These are phyloP conservation scores for Cryptops parisi DNA, from an alignment of 2,888 invertebrate genomes.

Conservation along the genomic window DNA sequence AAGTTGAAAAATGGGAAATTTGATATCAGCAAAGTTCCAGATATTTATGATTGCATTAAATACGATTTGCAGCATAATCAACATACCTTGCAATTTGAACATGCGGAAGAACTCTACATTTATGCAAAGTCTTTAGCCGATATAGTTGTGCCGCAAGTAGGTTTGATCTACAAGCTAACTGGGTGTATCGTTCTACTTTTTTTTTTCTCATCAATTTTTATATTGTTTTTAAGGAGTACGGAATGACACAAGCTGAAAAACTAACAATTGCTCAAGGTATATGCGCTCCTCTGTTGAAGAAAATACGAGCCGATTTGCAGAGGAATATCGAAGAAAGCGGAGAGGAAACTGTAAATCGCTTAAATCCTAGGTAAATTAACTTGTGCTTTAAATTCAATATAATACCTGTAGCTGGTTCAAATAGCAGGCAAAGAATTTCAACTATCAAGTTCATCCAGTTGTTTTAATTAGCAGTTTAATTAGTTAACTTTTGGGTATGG, in stretches of 20 bases:
- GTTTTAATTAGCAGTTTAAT: background rate
- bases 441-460: background rate
- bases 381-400: conserved; percentile 13
- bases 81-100: conserved; percentile 61
- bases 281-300: conserved; percentile 87
- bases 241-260: conserved; percentile 87
- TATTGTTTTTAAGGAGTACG: conserved; percentile 61
- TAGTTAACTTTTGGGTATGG: conserved; percentile 1
- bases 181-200: background rate
- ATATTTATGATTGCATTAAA: conserved; percentile 99
- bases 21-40: conserved; percentile 98
- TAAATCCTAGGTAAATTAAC: conserved; percentile 70
- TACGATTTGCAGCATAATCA: conserved; percentile 98
- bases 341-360: conserved; percentile 85
- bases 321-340: conserved; percentile 69
- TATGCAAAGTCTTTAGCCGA: conserved; percentile 96
- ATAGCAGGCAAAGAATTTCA: no score
- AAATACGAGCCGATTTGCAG: conserved; percentile 87
- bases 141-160: conserved; percentile 92
- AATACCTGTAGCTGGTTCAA: no score
- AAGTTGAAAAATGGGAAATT: conserved; percentile 79
- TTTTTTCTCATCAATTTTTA: conserved; percentile 1
- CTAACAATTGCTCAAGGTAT: conserved; percentile 93
- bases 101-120: conserved; percentile 82
- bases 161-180: no score